Percentiles rank a stretch among this genome's conserved stretches.
These are phyloP conservation scores for Petroica traversi DNA, from an alignment of 2,113 vertebrate genomes.

Conservation along the genomic window DNA sequence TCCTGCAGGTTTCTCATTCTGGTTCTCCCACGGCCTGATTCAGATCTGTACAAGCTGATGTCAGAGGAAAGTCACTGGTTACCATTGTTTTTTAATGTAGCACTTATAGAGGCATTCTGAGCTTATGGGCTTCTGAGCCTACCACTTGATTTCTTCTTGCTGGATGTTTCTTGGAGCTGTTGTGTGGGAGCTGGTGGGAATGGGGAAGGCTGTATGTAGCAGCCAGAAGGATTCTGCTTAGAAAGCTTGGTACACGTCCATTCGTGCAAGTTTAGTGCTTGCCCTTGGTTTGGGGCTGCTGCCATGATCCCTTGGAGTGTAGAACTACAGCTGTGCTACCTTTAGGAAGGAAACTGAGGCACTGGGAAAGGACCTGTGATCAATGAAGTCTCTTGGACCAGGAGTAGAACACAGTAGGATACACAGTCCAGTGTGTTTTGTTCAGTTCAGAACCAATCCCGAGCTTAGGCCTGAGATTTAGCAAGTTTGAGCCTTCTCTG, in stretches of 20 bases:
- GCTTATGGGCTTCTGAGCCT: neutral
- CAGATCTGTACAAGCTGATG: neutral
- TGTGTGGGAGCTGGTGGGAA: rapidly evolving
- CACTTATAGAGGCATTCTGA: neutral
- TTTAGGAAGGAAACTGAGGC: neutral
- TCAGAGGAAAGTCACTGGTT: neutral
- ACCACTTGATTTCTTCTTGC: neutral
- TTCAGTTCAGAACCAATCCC: neutral
- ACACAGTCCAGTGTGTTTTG: neutral
- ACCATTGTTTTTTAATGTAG: neutral
- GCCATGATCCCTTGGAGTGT: neutral
- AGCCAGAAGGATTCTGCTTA: neutral
- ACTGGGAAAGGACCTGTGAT: neutral
- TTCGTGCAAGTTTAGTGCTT: neutral
- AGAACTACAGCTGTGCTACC: neutral
- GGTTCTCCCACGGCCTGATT: neutral
- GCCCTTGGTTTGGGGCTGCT: neutral
- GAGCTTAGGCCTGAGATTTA: neutral
- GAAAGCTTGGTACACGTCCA: neutral
- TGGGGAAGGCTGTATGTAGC: neutral
- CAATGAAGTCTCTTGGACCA: rapidly evolving
- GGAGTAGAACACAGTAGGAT: neutral
- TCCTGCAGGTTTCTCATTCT: neutral
- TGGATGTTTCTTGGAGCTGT: neutral
- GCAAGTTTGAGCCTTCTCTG: neutral